These are phyloP conservation scores for Babylonia areolata DNA, from an alignment of 1,140 invertebrate genomes.

Conservation along the genomic window DNA sequence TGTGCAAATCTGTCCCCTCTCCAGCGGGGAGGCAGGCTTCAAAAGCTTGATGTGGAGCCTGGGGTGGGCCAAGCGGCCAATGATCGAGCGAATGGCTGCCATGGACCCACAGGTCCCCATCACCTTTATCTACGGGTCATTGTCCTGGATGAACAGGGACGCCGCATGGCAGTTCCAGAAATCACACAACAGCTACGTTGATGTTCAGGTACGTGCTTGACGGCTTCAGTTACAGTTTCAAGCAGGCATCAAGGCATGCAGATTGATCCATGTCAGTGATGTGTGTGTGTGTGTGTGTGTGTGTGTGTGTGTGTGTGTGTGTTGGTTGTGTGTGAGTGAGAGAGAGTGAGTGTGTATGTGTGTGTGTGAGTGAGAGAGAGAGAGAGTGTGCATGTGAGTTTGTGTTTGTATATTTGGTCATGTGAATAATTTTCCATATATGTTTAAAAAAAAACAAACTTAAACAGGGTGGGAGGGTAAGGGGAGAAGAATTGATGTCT, in stretches of 20 bases:
- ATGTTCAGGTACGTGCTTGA: slow-evolving; percentile 77
- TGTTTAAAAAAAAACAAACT: too few species aligned
- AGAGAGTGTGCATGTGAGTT: neutral
- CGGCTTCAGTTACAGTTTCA: neutral
- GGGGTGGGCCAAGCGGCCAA: slow-evolving; percentile 97
- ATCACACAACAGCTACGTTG: slow-evolving; percentile 81
- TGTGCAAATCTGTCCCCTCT: too few species aligned
- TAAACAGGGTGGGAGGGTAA: neutral
- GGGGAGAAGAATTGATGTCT: too few species aligned
- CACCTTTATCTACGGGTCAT: slow-evolving; percentile 92
- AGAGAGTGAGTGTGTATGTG: neutral
- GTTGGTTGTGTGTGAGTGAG: neutral
- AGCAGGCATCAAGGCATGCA: neutral
- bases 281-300: neutral
- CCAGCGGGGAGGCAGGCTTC: slow-evolving; percentile 95
- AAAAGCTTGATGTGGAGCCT: slow-evolving; percentile 91
- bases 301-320: neutral
- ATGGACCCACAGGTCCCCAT: slow-evolving; percentile 87
- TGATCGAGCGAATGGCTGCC: slow-evolving; percentile 87
- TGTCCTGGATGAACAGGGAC: slow-evolving; percentile 94
- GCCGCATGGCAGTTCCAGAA: slow-evolving; percentile 81
- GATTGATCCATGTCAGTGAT: neutral
- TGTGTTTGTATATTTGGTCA: neutral
- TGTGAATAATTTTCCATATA: too few species aligned
- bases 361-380: neutral